Percentiles rank a stretch among this genome's conserved stretches.
Evolutionary conservation across 2,797 vertebrate species (phyloP).

Genomic region (Cirrhinus mrigala): DNA sequence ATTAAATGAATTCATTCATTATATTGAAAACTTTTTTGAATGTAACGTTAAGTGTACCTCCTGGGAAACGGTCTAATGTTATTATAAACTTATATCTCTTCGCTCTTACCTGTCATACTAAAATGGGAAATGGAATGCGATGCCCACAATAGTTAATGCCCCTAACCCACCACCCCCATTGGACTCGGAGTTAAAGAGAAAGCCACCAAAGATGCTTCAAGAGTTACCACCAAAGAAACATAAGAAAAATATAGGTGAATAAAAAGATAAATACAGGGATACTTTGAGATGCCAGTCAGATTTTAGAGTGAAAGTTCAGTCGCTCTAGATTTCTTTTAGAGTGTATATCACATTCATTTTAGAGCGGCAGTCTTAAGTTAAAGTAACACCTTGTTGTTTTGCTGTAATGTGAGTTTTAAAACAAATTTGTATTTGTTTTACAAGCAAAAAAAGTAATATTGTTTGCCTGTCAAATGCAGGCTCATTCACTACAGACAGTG

Average conservation of each 20-base stretch:
- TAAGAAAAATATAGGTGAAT: neutral
- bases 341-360: conserved; percentile 7
- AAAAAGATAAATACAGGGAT: neutral
- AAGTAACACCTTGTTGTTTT: neutral
- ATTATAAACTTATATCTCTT: neutral
- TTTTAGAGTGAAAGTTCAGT: neutral
- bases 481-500: neutral
- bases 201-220: neutral
- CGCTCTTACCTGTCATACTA: neutral
- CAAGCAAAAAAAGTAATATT: neutral
- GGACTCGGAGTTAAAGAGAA: conserved; percentile 17
- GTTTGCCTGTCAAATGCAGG: neutral
- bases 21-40: neutral
- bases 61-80: neutral
- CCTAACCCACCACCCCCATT: neutral
- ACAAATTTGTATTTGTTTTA: neutral
- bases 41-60: neutral
- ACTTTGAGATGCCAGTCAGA: neutral
- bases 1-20: neutral
- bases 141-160: neutral
- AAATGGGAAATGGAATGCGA: conserved; percentile 16
- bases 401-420: neutral
- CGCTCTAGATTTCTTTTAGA: neutral
- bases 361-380: neutral
- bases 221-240: neutral